Evolutionary conservation across 2,113 vertebrate species (phyloP), one percentile per base, ranked within the genome.

Genomic region (Tricholaema leucomelas): DNA sequence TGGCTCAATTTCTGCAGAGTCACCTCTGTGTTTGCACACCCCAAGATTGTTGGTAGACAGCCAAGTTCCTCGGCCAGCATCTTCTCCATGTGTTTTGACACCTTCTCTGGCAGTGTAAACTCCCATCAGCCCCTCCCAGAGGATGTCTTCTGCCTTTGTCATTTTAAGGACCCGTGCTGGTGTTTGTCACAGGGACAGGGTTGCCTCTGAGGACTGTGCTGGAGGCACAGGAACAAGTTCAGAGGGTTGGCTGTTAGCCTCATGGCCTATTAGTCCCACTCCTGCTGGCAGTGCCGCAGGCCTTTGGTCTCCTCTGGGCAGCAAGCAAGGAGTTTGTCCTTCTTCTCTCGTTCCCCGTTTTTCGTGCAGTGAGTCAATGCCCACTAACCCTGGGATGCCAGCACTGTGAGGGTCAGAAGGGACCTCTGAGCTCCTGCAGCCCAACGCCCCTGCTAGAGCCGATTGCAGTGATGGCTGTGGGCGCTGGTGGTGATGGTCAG

Each of bases 41-140:
- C 31, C 25, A 33, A 11, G 9, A 20, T 48, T 48, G 55, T 23
- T 24, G 3, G 42, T 14, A 66, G 3, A 8, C 44, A 28, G 15
- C 9, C 6, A 2, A 7, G 5, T 33, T 9, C 30, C 18, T 36
- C 8, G 0, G 9, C 19, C 3, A 2, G 12, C 30, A 13, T 55
- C 52, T 42, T 54, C 36, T 65, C n/a, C 3, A 0, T 13, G 12
- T 17, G 8, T 52, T 35, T 27, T 25, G 42, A 14, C 15, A 31
- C 9, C 21, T 36, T 27, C 58, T 35, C 66, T 56, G 54, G 25
- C 15, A 0, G 0, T 13, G 31, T 21, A 35, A 65, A 15, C 21
- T 6, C 2, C 27, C 6, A 0, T 3, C 9, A 36, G 21, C 25
- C 48, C 50, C 30, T 74, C 13, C 0, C 0, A 3, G 15, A 8